phyloP scores from a whole-genome alignment of 2,113 vertebrate genomes.

The Ammodytes dubius region DNA sequence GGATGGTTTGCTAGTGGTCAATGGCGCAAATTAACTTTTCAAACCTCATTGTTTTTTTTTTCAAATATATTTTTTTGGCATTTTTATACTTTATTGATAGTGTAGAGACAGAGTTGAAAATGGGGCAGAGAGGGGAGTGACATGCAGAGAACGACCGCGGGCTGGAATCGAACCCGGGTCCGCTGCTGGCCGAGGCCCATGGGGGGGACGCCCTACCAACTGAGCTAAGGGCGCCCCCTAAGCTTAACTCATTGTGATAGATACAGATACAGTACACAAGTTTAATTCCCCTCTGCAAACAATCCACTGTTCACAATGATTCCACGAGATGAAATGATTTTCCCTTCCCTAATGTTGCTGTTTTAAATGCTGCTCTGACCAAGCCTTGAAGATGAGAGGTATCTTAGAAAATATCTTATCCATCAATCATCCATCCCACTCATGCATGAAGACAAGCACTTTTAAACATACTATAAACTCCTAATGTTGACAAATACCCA shows the following conservation, averaged over 20 bases:
- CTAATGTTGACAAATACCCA: not conserved
- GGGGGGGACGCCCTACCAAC: too few species aligned
- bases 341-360: not conserved
- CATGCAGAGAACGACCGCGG: too few species aligned
- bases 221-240: too few species aligned
- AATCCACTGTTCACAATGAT: not conserved
- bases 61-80: too few species aligned
- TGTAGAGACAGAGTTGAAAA: too few species aligned
- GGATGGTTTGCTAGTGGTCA: not conserved
- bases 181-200: too few species aligned
- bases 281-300: not conserved
- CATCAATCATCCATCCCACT: not conserved
- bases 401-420: not conserved
- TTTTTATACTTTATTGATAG: too few species aligned
- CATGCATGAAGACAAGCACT: not conserved
- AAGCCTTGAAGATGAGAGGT: not conserved
- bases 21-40: not conserved
- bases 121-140: too few species aligned
- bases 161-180: too few species aligned
- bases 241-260: not conserved
- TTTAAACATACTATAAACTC: not conserved
- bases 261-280: too few species aligned
- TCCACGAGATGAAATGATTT: not conserved
- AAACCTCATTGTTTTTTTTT: too few species aligned
- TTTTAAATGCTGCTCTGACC: not conserved